Base-by-base conservation (phyloP, 2,797 vertebrate genomes). In the Furcifer pardalis region DNA sequence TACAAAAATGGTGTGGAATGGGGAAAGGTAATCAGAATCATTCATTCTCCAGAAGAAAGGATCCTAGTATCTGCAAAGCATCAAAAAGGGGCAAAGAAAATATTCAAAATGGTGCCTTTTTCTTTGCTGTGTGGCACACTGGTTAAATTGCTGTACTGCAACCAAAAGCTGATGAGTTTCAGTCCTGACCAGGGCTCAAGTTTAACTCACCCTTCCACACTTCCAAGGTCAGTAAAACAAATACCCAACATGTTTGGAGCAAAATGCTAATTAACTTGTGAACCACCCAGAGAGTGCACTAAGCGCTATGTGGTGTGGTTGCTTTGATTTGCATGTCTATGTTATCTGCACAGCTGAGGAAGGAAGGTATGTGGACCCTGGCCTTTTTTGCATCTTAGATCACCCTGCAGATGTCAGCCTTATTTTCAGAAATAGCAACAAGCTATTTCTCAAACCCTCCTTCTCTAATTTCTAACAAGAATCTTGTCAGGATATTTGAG, bases 401-500 rank as follows among this genome's bases (percentile, higher is more conserved):
- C n/a, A 19, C 60, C 35, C 2, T 4, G 40, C 17, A 3, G 21
- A 40, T 30, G n/a, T 78, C 49, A 78, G 68, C 21, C 35, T 23
- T 60, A 17, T 40, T 77, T 7, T 75, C 44, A 71, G 82, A 77
- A 86, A 89, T n/a, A 63, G 15, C 81, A 76, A 25, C 30, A 46
- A 89, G 80, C 78, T 66, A 66, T 23, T 23, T 77, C 37, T 30
- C 65, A 72, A 73, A 77, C 0, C 86, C 37, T 77, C 40, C 10
- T 2, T 78, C 63, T 56, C 63, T 65, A 1, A 78, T 30, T 56
- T 79, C 77, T 86, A 84, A 89, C 12, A 81, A 85, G 62, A 78
- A 87, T 73, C 32, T 86, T 77, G 66, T 86, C 68, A 84, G 84
- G 68, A 62, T 87, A 84, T 75, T 85, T 89, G 86, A 35, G 65